Conservation (phyloP, 2,888 invertebrate genomes). For the Drepanosiphum platanoidis region DNA sequence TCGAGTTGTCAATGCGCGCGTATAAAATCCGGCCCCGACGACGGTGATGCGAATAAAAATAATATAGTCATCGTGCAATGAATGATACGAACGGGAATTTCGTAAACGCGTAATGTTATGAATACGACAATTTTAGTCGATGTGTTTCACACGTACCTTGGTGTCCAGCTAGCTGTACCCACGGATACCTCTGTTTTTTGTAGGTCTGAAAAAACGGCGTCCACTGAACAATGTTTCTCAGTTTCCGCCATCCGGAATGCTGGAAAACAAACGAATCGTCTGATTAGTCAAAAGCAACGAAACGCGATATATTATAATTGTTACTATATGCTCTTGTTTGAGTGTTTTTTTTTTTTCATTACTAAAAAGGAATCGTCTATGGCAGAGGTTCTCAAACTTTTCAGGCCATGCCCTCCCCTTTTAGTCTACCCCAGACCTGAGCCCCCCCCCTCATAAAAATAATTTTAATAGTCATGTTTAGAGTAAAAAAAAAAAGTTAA, state of each 20-base stretch:
- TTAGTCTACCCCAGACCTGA: too few relatives aligned
- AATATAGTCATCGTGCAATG: too few relatives aligned
- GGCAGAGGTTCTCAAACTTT: too few relatives aligned
- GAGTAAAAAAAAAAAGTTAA: too few relatives aligned
- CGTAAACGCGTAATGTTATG: background rate
- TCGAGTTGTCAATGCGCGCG: too few relatives aligned
- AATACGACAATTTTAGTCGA: background rate
- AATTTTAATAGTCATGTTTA: too few relatives aligned
- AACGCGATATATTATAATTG: too few relatives aligned
- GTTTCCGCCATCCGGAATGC: slow-evolving; percentile 93
- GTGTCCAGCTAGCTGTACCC: slow-evolving; percentile 96
- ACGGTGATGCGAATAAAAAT: background rate
- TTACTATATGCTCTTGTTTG: too few relatives aligned
- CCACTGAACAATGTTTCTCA: slow-evolving; percentile 94
- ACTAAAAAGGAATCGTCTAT: too few relatives aligned
- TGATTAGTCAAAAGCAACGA: background rate
- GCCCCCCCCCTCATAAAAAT: too few relatives aligned
- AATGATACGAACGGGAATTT: background rate
- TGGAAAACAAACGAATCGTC: slow-evolving; percentile 70
- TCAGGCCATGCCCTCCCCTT: too few relatives aligned
- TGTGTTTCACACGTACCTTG: slow-evolving; percentile 71
- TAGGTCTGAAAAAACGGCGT: slow-evolving; percentile 97
- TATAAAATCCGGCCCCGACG: background rate
- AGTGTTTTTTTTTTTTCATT: too few relatives aligned
- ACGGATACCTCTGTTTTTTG: slow-evolving; percentile 94